Evolutionary conservation across 2,797 vertebrate species (phyloP).

Genomic region (Poecilia wingei): DNA sequence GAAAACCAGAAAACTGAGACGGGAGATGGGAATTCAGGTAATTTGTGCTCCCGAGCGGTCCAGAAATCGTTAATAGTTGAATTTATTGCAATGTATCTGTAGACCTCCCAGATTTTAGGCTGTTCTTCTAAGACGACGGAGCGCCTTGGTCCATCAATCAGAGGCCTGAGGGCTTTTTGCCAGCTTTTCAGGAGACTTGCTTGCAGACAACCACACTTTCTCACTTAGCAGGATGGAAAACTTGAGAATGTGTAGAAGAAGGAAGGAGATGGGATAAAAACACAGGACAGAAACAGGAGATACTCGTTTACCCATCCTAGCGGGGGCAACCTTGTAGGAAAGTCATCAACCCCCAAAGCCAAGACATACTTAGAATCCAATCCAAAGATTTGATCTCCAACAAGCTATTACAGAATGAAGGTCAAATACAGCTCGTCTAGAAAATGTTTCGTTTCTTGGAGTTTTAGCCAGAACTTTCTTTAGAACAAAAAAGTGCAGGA

Average conservation of each 20-base stretch:
- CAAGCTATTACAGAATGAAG: slow-evolving; percentile 44
- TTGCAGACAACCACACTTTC: slow-evolving; percentile 50
- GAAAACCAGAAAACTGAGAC: slow-evolving; percentile 40
- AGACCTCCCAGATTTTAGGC: slow-evolving; percentile 63
- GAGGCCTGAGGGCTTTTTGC: slow-evolving; percentile 50
- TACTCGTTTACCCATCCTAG: slow-evolving; percentile 44
- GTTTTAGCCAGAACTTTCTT: slow-evolving; percentile 46
- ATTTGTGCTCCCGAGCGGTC: slow-evolving; percentile 50
- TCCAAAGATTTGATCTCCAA: slow-evolving; percentile 51
- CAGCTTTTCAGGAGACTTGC: slow-evolving; percentile 51
- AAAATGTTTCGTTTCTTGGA: slow-evolving; percentile 38
- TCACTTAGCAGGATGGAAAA: slow-evolving; percentile 45
- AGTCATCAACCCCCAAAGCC: slow-evolving; percentile 40
- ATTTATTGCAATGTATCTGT: slow-evolving; percentile 60
- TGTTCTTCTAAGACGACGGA: slow-evolving; percentile 41
- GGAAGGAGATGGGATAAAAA: slow-evolving; percentile 40
- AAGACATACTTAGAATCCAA: slow-evolving; percentile 49
- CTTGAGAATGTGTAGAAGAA: slow-evolving; percentile 44
- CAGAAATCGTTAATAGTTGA: slow-evolving; percentile 69
- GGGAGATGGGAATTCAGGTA: slow-evolving; percentile 26
- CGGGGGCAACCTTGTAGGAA: slow-evolving; percentile 44
- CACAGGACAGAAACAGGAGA: slow-evolving; percentile 37
- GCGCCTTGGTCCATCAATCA: slow-evolving; percentile 68
- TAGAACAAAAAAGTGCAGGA: slow-evolving; percentile 53
- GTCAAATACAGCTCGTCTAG: slow-evolving; percentile 47